Evolutionary conservation across 2,888 invertebrate genomes (phyloP).

Genomic region (Nudaria mundana): DNA sequence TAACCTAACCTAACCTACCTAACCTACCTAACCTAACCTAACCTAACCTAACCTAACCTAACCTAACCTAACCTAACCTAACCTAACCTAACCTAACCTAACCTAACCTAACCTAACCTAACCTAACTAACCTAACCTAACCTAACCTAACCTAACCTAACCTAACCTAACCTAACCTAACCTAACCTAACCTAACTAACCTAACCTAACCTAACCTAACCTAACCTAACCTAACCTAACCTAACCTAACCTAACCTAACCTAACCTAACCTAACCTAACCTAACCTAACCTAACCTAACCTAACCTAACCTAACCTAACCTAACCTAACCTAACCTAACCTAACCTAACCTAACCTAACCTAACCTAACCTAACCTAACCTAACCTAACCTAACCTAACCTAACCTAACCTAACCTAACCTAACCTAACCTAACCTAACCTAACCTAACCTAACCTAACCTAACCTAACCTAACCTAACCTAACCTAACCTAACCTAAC

Average conservation of each 20-base stretch:
- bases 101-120: conserved; percentile 6
- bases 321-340: conserved; percentile 5
- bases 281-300: conserved; percentile 5
- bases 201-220: conserved; percentile 13
- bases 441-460: conserved; percentile 5
- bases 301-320: conserved; percentile 6
- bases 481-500: conserved; percentile 5
- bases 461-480: conserved; percentile 5
- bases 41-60: conserved; percentile 12
- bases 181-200: conserved; percentile 20
- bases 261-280: conserved; percentile 14
- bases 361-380: not conserved
- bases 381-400: conserved; percentile 3
- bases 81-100: conserved; percentile 6
- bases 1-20: too few species aligned
- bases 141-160: conserved; percentile 15
- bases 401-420: conserved; percentile 5
- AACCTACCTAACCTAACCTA: conserved; percentile 21
- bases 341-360: conserved; percentile 2
- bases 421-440: conserved; percentile 5
- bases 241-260: conserved; percentile 16
- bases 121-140: conserved; percentile 6
- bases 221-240: too few species aligned
- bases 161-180: conserved; percentile 19
- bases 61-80: conserved; percentile 6